Evolutionary conservation across 2,113 vertebrate genomes (phyloP), one percentile per base, ranked within the genome.

Genomic region (Calyptommatus sinebrachiatus): DNA sequence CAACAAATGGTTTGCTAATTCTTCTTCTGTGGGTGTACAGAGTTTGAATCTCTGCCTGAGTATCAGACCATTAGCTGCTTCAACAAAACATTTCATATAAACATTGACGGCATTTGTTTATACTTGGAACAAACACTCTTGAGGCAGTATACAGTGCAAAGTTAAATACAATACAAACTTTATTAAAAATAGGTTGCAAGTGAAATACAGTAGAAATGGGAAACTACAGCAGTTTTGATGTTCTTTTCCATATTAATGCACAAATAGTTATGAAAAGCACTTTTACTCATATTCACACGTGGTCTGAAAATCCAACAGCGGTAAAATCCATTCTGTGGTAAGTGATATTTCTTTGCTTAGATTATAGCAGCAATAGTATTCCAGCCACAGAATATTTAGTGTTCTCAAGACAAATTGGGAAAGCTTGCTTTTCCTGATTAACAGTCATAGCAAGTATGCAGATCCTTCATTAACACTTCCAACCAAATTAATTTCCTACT

Each of bases 151-250:
- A 91, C 90, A 92, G 77, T 93, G 91, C 89, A 93, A 95, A 94
- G 89, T 96, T 92, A 94, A 94, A 94, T 95, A 94, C 94, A 94
- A 93, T 94, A 96, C 91, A 94, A 95, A 95, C 91, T 96, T 95
- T 95, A 95, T 96, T 96, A 95, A 95, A 95, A 96, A 96, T 94
- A 95, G 94, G 91, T 88, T 94, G 94, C 94, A 92, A 93, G 93
- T 90, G 91, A 94, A 95, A 93, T 95, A 95, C 95, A 96, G 95
- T 95, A 96, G 94, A 95, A 96, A 95, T 92, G 91, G 89, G 84
- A 92, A 94, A 92, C 92, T 92, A 95, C 95, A 96, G 95, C 94
- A 96, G 94, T 93, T 95, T 77, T 89, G 91, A 89, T 90, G 93
- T 86, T 86, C 88, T 86, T 73, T 45, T 90, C 83, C 92, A 89